Base-by-base conservation (phyloP, 2,888 invertebrate species). In the Rotaria socialis region DNA sequence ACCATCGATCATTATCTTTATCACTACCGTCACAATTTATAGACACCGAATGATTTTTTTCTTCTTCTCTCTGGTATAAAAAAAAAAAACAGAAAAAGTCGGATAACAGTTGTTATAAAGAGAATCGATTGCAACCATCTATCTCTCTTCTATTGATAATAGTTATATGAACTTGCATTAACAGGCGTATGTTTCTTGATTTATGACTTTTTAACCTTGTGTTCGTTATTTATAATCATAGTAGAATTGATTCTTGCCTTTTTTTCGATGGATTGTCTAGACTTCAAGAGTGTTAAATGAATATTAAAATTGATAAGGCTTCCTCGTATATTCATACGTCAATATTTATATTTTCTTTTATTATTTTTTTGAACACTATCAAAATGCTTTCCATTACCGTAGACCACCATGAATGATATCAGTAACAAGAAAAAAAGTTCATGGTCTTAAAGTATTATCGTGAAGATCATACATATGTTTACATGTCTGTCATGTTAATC, bases 1-100 rank as follows among this genome's bases (percentile, higher is more conserved):
- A 35, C 67, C 19, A 27, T 67, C 35, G 67, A 67, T 67, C 67
- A 67, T 67, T 67, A 67, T 67, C 67, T 67, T 35, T 67, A 67
- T 41, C 67, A 67, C 67, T 67, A 67, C 35, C 27, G 67, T 27
- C 35, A 67, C 67, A 35, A 67, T 67, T 67, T 67, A 67, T 67
- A 35, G 67, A 67, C 67, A 67, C 7, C 67, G 67, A 67, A 67
- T 67, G 67, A 67, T 41, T 35, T 67, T 67, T 4, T 47, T n/a
- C 27, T 35, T 35, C 35, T 27, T 67, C 35, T 35, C 67, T 67
- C 67, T 67, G 35, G 67, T 67, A 19, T 67, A 67, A 19, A 67
- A 35, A 41, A 35, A 35, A 35, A 35, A 41, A 35, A 35, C 1
- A 35, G 27, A 60, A 27, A 60, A n/a, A 60, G 19, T 67, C 67